Base-by-base conservation (phyloP, 1,140 invertebrate species). In the Andricus grossulariae region DNA sequence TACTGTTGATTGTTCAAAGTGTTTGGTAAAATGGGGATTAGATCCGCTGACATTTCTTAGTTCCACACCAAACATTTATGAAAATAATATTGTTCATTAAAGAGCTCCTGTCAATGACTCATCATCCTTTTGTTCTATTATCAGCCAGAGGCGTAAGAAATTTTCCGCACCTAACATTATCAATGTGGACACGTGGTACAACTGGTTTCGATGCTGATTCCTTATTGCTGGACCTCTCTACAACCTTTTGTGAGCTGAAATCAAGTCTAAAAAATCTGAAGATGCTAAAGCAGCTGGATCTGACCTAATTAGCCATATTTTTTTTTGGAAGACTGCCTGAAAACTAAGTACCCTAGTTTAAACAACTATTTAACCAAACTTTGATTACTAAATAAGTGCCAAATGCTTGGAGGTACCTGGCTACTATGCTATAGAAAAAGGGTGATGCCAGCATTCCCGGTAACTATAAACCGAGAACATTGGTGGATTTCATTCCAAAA, bases 341-440 rank as follows among this genome's bases (percentile, higher is more conserved):
- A 3, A 51, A 32, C 19, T 51, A 21, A n/a, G 6, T n/a, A 16
- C 19, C 32, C 12, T 32, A 54, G 25, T 6, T 73, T 11, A 19
- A 25, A 39, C 50, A 54, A 7, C 45, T 73, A 8, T 73, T 73
- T n/a, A 73, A 73, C 25, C 54, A 32, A 54, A 73, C 54, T 0
- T 1, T 73, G 0, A 51, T 54, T 8, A 11, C 5, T 6, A 3
- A 57, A 57, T 19, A 21, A 11, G 19, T 57, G 19, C 54, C 18
- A 57, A 10, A 18, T 8, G 19, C 19, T 39, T 51, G 51, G 25
- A 19, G 32, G 12, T 21, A 16, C 21, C 3, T 54, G n/a, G 10
- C 15, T 32, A 32, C 25, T 32, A 32, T 32, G 2, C 25, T 32
- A 32, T 5, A 5, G 3, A 32, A 32, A 32, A 32, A 5, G 25